Evolutionary conservation across 2,113 vertebrate species (phyloP), one percentile per base, ranked within the genome.

Genomic region (Vicugna pacos): DNA sequence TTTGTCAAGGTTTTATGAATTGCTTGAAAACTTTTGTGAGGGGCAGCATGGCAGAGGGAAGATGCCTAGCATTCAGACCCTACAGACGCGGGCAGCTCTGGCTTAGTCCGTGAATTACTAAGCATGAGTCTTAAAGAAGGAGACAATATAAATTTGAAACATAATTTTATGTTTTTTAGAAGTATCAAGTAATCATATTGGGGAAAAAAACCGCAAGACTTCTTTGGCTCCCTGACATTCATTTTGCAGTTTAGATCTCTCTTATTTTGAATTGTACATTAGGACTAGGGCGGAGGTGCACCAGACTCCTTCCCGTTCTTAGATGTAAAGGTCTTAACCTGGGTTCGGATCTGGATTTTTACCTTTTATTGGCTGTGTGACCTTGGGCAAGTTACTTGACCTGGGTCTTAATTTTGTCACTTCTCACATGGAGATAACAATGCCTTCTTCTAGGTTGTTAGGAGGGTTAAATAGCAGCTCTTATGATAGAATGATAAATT

Each of bases 1-100:
- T 76, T 89, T 86, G 16, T 96, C 64, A 50, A 86, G 52, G 48
- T 67, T 95, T 70, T 87, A 69, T 32, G 62, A 72, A 77, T 77
- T 82, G 26, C 89, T 48, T 96, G 19, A 81, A 96, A 84, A 42
- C 19, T 77, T 85, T 92, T 93, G 58, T 32, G 64, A 93, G 77
- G 73, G 64, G 54, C 54, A 70, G 22, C 52, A 3, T 67, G 81
- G 20, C 50, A 93, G 54, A 83, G 32, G 16, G 28, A 62, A 42
- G 69, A n/a, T 90, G 28, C 67, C 60, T 92, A 60, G 38, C 35
- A 46, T 89, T 83, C 16, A 60, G 30, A 46, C 35, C 56, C n/a
- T 81, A 22, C 6, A 24, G 14, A 80, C 42, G 14, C n/a, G 56
- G 8, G 24, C 20, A 89, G 54, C 70, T 96, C 38, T 80, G 48